Evolutionary conservation across 2,113 vertebrate species (phyloP), one percentile per base, ranked within the genome.

Genomic region (Macrotis lagotis): DNA sequence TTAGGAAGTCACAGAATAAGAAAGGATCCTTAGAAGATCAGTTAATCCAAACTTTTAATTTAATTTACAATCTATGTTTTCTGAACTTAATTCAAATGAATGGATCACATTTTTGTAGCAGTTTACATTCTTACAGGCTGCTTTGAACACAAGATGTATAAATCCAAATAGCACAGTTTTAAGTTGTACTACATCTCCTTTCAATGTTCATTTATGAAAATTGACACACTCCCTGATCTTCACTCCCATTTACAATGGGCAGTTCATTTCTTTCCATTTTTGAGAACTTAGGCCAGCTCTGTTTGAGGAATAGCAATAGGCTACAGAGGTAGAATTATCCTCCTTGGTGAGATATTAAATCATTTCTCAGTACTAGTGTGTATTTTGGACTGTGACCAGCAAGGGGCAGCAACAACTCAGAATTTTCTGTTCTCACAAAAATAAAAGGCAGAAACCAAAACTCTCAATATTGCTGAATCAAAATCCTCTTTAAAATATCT

Each of bases 371-470:
- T 22, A 31, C 3, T 8, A 53, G 55, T 50, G 50, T 51, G 92
- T 48, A 96, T 48, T 92, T 74, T 93, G 91, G 24, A 19, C 12
- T 4, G 26, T 89, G 7, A 3, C 96, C 97, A 96, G 95, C 94
- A 97, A 94, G 50, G 94, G 96, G 95, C 94, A 96, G 96, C 95
- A 97, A 83, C n/a, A 24, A 24, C 66, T 83, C 66, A 83, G 66
- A n/a, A 83, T 83, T 44, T 83, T 83, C 66, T 83, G 14, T 83
- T 3, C 14, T 66, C n/a, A 22, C 16, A n/a, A 7, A 83, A 44
- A 55, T n/a, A 44, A 83, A 83, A 44, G 3, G 0, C 28, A 66
- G 28, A 44, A 14, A 7, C 24, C n/a, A 44, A 83, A 66, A 83
- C 19, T 83, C 37, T 44, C 37, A n/a, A 3, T 22, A 44, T 24